Evolutionary conservation across 2,797 vertebrate species (phyloP), one percentile per base, ranked within the genome.

Genomic region (Galagoides demidoff): DNA sequence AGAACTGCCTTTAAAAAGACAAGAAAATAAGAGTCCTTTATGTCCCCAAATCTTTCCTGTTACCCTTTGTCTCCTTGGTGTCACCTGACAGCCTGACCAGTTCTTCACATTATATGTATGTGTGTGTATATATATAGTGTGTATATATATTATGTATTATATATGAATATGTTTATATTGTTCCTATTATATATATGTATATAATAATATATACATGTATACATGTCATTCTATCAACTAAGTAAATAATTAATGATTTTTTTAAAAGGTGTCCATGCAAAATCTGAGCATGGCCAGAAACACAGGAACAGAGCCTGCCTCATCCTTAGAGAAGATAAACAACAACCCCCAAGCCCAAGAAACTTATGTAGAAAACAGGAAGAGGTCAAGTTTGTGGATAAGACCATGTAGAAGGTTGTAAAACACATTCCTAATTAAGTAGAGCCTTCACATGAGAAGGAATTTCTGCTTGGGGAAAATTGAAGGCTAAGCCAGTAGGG

Each of bases 391-490:
- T 90, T 86, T 82, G 57, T 64, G 29, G 43, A 86, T 92, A 43
- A 96, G 78, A 87, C 68, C 71, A 86, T 78, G 63, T 83, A 55
- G 74, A 90, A 93, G 83, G 76, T 84, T 93, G 82, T 84, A 84
- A 86, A 84, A 90, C 71, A 57, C 84, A 73, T 95, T 91, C 83
- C 59, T 89, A 87, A 84, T 91, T 93, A 78, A 95, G 66, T 45
- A 27, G 3, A 16, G 9, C 4, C 76, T 49, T 93, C 73, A 88
- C 43, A 91, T 61, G 34, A 91, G 91, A 95, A 88, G 84, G 88
- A 85, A 93, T 95, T 95, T 95, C 94, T 84, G 34, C 74, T 81
- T 82, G 63, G 71, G 57, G 63, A 96, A 96, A 87, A 20, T 87
- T 13, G 71, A 70, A 91, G 71, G 25, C 17, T 77, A 77, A 43